Evolutionary conservation across 1,140 invertebrate species (phyloP), one percentile per base, ranked within the genome.

Genomic region (Lordiphosa mommai): DNA sequence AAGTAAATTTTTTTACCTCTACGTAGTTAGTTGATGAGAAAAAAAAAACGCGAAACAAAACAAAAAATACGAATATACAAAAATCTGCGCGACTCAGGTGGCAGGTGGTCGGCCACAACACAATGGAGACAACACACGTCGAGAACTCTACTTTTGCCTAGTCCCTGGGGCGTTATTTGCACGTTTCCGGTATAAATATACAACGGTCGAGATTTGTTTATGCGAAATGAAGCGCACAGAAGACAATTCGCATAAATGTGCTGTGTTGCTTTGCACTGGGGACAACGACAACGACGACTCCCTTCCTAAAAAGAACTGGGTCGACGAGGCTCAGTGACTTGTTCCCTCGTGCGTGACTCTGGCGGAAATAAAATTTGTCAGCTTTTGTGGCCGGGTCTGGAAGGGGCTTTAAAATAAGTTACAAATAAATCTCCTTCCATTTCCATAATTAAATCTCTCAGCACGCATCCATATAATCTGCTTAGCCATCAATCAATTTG

Each of bases 131-230:
- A 23, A 23, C 20, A 23, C 60, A 43, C 38, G 49, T 61, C 36
- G 76, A 61, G 59, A 48, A 55, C 49, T 65, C 76, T 61, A 74
- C 77, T 71, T 23, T 76, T 47, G 70, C 77, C 76, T 80, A 84
- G 76, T 82, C 76, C 76, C 76, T 67, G 55, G 76, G 76, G 76
- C 71, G 76, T 82, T 80, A 80, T 80, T 80, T 80, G 76, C 76
- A 80, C 76, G 76, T 80, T 80, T 80, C 76, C 76, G 76, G 77
- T 82, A 80, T 84, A 80, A 80, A 80, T 80, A 80, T 80, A 80
- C 77, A 80, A 82, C 76, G 66, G 61, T 64, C 58, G 76, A 80
- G 76, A 80, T 80, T 80, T 80, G 76, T 80, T 80, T 80, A 80
- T 80, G 76, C 76, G 76, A 80, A 80, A 80, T 80, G 76, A 80